These are phyloP conservation scores for Buphagus erythrorhynchus DNA, from an alignment of 2,797 vertebrate species.

Conservation along the genomic window DNA sequence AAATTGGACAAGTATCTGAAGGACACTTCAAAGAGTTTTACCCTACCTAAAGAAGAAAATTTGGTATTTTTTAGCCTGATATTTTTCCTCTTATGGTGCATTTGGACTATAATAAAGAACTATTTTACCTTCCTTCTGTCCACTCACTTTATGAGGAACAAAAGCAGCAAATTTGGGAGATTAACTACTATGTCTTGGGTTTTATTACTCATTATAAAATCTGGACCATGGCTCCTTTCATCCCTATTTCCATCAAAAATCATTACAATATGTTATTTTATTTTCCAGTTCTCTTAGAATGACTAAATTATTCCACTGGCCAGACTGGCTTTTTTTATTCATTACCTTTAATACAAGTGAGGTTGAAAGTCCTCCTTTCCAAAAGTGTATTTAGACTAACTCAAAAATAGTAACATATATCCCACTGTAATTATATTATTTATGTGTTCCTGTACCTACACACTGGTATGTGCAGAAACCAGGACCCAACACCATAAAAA, in stretches of 20 bases:
- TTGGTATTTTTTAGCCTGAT: neutral
- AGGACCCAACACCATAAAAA: neutral
- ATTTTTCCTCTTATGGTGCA: neutral
- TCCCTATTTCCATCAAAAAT: neutral
- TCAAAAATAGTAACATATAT: neutral
- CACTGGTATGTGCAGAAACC: neutral
- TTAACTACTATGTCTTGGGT: neutral
- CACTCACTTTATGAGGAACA: neutral
- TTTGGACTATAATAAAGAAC: neutral
- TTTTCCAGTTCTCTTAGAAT: neutral
- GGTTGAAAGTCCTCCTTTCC: neutral
- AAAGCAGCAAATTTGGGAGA: neutral
- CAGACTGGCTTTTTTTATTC: neutral
- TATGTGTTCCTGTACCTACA: neutral
- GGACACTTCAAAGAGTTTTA: constrained; percentile 20
- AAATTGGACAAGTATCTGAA: constrained; percentile 32
- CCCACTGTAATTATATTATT: neutral
- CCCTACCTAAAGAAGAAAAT: neutral
- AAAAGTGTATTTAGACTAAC: neutral
- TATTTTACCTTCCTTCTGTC: neutral
- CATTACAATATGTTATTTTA: neutral
- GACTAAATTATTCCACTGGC: neutral
- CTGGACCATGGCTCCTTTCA: too few relatives aligned
- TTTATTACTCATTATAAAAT: neutral
- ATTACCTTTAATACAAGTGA: neutral